Evolutionary conservation across 2,113 vertebrate genomes (phyloP).

Genomic region (Gambusia holbrooki): DNA sequence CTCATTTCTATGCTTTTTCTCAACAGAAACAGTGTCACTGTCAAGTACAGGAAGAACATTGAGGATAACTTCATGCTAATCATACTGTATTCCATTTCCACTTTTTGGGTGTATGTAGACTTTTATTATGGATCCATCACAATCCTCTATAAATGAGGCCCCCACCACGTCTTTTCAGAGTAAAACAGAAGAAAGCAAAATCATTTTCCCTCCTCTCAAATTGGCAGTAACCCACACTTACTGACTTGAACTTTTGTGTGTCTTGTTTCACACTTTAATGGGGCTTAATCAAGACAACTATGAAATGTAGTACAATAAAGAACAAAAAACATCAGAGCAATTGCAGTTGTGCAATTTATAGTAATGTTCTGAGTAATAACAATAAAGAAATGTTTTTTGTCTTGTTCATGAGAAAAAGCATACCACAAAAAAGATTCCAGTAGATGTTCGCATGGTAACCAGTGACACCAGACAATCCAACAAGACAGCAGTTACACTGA

Average conservation of each 20-base stretch:
- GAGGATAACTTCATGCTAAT: background rate
- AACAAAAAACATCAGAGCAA: background rate
- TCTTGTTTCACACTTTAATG: slow-evolving; percentile 18
- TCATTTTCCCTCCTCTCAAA: slow-evolving; percentile 11
- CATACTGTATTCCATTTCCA: background rate
- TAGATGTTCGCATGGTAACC: slow-evolving; percentile 9
- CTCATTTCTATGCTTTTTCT: slow-evolving; percentile 5
- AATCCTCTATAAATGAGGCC: background rate
- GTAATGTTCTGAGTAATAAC: background rate
- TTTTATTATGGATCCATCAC: no score
- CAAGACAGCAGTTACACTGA: slow-evolving; percentile 49
- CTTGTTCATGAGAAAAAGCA: background rate
- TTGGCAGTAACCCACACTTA: slow-evolving; percentile 9
- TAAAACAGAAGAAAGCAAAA: slow-evolving; percentile 28
- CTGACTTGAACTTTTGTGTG: slow-evolving; percentile 1
- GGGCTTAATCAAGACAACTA: background rate
- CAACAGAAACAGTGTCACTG: slow-evolving; percentile 7
- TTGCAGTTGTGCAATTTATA: background rate
- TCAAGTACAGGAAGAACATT: background rate
- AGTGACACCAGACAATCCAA: slow-evolving; percentile 29
- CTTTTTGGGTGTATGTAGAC: no score
- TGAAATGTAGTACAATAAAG: background rate
- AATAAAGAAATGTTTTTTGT: background rate
- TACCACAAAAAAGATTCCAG: background rate
- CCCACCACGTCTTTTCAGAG: slow-evolving; percentile 36